Evolutionary conservation across 2,797 vertebrate species (phyloP).

Genomic region (Cynopterus sphinx): DNA sequence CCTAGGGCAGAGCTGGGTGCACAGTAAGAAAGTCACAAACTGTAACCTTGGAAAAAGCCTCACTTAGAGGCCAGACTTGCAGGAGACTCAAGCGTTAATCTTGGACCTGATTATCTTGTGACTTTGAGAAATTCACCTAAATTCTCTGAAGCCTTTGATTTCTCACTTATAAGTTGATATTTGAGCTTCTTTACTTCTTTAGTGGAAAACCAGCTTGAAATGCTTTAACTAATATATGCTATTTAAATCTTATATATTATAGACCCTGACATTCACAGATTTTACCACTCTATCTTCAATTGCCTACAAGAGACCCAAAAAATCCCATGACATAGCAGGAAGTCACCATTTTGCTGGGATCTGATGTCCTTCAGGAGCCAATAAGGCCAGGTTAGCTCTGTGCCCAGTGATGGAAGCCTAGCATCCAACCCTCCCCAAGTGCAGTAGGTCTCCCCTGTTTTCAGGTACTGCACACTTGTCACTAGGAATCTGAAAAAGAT

Average conservation of each 20-base stretch:
- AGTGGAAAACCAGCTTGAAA: constrained; percentile 18
- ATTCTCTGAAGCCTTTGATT: not conserved
- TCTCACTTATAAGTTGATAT: not conserved
- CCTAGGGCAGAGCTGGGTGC: fast-evolving
- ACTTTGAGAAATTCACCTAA: constrained; percentile 37
- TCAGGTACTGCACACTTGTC: not conserved
- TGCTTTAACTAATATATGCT: not conserved
- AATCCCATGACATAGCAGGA: not conserved
- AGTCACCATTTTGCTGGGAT: not conserved
- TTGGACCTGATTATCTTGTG: not conserved
- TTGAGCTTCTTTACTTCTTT: not conserved
- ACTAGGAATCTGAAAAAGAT: not conserved
- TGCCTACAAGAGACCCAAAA: not conserved
- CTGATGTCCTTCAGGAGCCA: not conserved
- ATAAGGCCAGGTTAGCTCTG: not conserved
- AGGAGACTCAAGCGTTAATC: not conserved
- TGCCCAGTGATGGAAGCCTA: not conserved
- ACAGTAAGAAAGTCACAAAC: not conserved
- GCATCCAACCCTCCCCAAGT: no score
- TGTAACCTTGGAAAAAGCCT: not conserved
- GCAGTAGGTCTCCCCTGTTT: not conserved
- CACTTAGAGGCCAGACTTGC: not conserved
- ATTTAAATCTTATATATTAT: not conserved
- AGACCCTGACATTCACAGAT: not conserved
- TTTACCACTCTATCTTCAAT: not conserved